Conservation (phyloP, 2,888 invertebrate genomes). For the Timandra comae region DNA sequence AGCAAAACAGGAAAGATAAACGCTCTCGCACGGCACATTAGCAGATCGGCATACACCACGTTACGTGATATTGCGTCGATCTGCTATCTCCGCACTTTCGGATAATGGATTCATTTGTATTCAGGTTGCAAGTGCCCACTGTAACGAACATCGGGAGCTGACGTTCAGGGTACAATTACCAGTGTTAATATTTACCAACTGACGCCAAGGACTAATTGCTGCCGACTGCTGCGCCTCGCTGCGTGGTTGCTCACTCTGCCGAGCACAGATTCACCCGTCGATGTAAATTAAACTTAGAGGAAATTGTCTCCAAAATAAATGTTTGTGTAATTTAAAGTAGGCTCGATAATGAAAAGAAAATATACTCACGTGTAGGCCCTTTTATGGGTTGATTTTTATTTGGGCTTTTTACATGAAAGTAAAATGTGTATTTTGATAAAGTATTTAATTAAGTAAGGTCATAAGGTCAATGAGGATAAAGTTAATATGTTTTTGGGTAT, state of each 20-base stretch:
- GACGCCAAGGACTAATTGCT: conserved; percentile 69
- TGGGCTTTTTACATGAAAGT: too few relatives aligned
- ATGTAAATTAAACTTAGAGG: conserved; percentile 2
- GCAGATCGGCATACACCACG: conserved; percentile 38
- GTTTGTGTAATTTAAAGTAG: conserved; percentile 2
- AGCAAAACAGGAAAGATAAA: conserved; percentile 15
- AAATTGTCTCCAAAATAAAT: conserved; percentile 8
- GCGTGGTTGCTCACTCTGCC: conserved; percentile 17
- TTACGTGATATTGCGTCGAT: conserved; percentile 58
- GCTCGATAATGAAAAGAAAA: too few relatives aligned
- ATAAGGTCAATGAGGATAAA: too few relatives aligned
- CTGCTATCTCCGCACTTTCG: conserved; percentile 61
- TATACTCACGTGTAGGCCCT: too few relatives aligned
- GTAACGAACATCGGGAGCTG: conserved; percentile 72
- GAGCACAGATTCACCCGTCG: not conserved
- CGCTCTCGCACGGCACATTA: conserved; percentile 28
- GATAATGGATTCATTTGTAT: conserved; percentile 75
- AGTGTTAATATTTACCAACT: conserved; percentile 74
- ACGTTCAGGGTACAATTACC: conserved; percentile 71
- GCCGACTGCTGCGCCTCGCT: conserved; percentile 36
- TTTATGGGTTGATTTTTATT: too few relatives aligned
- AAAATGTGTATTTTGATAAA: too few relatives aligned
- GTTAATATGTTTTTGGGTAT: too few relatives aligned
- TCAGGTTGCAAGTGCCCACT: conserved; percentile 64
- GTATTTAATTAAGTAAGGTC: too few relatives aligned